A percentile compares a stretch with the other conserved stretches of the same genome.
phyloP scores from a whole-genome alignment of 1,140 invertebrate genomes.

The Homarus americanus region DNA sequence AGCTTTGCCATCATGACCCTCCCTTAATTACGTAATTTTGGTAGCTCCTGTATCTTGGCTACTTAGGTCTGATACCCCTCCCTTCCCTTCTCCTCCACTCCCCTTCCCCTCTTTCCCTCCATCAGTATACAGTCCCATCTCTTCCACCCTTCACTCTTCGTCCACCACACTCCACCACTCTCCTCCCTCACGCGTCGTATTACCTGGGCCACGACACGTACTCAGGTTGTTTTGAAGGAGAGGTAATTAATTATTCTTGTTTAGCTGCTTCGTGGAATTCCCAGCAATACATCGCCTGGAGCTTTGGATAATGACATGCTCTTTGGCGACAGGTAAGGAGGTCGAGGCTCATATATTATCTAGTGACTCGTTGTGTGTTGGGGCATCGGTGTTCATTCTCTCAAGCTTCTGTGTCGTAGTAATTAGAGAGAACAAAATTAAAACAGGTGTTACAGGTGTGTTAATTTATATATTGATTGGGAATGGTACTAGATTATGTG shows the following conservation, averaged over 20 bases:
- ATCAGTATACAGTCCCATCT: neutral
- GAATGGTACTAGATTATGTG: too few species aligned
- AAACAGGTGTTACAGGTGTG: too few species aligned
- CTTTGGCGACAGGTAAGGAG: neutral
- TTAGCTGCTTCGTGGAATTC: conserved; percentile 26
- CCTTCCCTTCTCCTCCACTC: neutral
- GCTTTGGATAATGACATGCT: conserved; percentile 3
- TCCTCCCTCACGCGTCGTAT: conserved; percentile 4
- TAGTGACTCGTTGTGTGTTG: neutral
- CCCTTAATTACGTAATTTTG: neutral
- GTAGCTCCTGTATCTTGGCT: neutral
- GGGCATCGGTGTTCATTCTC: neutral
- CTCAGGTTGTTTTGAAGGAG: conserved; percentile 42
- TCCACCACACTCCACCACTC: neutral
- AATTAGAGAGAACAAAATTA: too few species aligned
- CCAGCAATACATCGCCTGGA: conserved; percentile 20
- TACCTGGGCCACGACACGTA: conserved; percentile 26
- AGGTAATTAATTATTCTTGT: conserved; percentile 56
- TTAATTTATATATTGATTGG: too few species aligned
- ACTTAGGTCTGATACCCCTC: neutral
- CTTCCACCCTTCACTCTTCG: neutral
- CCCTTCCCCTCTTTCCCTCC: neutral
- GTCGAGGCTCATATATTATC: neutral
- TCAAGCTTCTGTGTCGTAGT: neutral
- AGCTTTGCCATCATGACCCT: neutral